phyloP scores from a whole-genome alignment of 2,888 invertebrate species.

The Tryphoninae sp. region DNA sequence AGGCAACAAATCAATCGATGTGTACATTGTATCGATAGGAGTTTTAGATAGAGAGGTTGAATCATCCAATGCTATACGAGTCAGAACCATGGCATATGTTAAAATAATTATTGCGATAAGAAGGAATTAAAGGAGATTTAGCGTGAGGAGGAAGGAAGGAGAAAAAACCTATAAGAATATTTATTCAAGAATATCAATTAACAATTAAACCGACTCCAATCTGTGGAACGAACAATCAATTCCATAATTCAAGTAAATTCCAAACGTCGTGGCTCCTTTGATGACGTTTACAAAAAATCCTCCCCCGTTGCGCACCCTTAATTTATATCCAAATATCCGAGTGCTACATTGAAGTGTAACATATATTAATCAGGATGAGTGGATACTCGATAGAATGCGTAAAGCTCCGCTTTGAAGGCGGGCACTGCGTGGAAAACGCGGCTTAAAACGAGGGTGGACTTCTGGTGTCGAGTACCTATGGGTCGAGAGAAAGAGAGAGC shows the following conservation, averaged over 20 bases:
- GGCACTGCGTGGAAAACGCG: conserved; percentile 37
- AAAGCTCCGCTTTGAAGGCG: conserved; percentile 52
- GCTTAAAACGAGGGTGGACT: conserved; percentile 30
- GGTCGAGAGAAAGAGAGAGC: conserved; percentile 19
- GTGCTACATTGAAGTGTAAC: conserved; percentile 27
- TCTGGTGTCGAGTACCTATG: conserved; percentile 5
- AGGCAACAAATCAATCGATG: conserved; percentile 69
- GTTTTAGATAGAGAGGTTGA: conserved; percentile 65
- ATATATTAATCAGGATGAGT: conserved; percentile 54
- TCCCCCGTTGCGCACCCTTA: not conserved
- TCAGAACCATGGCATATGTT: not conserved
- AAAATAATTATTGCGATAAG: conserved; percentile 21
- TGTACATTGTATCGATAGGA: conserved; percentile 31
- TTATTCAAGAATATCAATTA: too few species aligned
- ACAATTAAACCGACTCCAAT: too few species aligned
- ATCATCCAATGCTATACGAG: conserved; percentile 59
- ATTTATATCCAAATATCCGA: not conserved
- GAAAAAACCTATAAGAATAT: too few species aligned
- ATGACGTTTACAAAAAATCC: too few species aligned
- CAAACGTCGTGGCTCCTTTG: too few species aligned
- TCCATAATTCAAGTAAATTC: too few species aligned
- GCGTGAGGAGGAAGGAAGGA: too few species aligned
- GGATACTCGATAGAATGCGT: conserved; percentile 43
- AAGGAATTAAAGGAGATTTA: not conserved
- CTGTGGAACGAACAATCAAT: too few species aligned